Evolutionary conservation across 1,140 invertebrate species (phyloP).

Genomic region (Colletes gigas): DNA sequence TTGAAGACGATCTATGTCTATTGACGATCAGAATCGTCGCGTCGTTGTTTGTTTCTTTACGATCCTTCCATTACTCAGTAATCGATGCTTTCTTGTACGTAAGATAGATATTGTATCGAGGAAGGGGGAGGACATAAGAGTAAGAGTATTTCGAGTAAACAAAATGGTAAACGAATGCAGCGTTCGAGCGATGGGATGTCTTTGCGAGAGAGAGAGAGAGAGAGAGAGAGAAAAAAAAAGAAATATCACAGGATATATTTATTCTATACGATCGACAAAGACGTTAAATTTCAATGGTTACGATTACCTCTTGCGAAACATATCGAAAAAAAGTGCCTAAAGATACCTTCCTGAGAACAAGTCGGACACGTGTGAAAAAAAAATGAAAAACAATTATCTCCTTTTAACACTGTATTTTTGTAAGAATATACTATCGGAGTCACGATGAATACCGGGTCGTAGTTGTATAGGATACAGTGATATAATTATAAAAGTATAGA

Average conservation of each 20-base stretch:
- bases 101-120: slow-evolving; percentile 33
- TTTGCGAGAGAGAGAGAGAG: background rate
- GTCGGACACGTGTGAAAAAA: background rate
- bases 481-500: background rate
- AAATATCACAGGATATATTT: background rate
- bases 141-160: slow-evolving; percentile 1
- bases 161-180: background rate
- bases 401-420: slow-evolving; percentile 24
- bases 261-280: background rate
- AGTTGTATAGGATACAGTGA: background rate
- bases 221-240: too few species aligned
- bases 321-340: slow-evolving; percentile 60
- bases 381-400: slow-evolving; percentile 10
- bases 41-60: slow-evolving; percentile 48
- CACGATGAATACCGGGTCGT: background rate
- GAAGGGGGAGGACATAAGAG: slow-evolving; percentile 7
- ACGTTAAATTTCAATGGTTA: background rate
- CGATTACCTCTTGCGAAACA: slow-evolving; percentile 30
- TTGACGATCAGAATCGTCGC: slow-evolving; percentile 77
- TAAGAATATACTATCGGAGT: background rate
- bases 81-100: slow-evolving; percentile 70
- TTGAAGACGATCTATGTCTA: slow-evolving; percentile 94
- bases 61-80: slow-evolving; percentile 64
- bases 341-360: background rate
- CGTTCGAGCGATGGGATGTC: background rate